Conservation (phyloP, 2,888 invertebrate species). For the Oscheius sp. region DNA sequence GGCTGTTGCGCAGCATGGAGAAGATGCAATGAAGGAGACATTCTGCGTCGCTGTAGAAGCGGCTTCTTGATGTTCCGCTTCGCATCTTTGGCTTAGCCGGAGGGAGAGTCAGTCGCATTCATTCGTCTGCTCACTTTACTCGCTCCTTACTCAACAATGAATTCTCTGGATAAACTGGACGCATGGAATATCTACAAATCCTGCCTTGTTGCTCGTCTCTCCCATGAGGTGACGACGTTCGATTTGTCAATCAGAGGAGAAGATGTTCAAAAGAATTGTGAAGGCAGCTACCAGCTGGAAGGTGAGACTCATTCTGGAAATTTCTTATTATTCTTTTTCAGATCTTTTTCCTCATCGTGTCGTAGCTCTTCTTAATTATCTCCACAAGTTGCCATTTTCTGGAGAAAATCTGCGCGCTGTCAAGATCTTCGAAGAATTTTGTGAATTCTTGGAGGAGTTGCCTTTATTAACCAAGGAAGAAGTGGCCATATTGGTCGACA, state of each 20-base stretch:
- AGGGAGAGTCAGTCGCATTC: too few species aligned
- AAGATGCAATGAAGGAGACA: too few species aligned
- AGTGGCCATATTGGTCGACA: too few species aligned
- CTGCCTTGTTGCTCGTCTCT: background rate
- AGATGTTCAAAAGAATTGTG: background rate
- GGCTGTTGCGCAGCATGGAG: too few species aligned
- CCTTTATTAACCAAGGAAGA: background rate
- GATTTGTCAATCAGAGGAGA: background rate
- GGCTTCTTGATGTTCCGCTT: too few species aligned
- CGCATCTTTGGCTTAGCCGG: too few species aligned
- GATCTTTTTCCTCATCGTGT: background rate
- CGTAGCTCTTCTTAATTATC: background rate
- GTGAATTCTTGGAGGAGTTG: background rate
- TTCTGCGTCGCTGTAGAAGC: too few species aligned
- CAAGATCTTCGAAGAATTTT: background rate
- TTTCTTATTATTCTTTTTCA: background rate
- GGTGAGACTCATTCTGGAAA: background rate
- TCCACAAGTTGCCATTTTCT: background rate
- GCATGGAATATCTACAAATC: background rate
- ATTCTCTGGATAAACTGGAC: background rate
- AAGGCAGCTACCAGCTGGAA: background rate
- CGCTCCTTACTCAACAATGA: too few species aligned
- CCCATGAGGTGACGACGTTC: background rate
- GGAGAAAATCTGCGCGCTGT: background rate
- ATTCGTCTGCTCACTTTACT: too few species aligned